Conservation (phyloP, 1,140 invertebrate species). For the Papilio polyxenes region DNA sequence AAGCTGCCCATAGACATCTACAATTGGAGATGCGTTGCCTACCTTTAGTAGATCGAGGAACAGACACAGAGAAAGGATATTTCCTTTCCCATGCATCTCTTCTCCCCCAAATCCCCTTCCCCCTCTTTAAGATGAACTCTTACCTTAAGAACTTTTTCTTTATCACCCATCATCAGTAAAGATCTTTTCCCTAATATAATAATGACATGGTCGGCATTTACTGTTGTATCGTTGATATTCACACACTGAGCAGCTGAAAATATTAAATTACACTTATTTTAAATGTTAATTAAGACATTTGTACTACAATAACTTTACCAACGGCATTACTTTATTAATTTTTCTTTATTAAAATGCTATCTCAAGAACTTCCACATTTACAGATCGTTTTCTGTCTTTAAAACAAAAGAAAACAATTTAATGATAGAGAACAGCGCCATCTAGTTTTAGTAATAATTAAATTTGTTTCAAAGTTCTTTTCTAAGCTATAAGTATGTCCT, state of each 20-base stretch:
- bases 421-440: not conserved
- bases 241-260: conserved; percentile 66
- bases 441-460: not conserved
- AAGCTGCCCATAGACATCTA: too few species aligned
- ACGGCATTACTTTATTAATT: not conserved
- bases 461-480: too few species aligned
- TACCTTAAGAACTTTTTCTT: conserved; percentile 59
- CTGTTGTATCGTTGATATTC: conserved; percentile 23
- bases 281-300: not conserved
- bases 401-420: not conserved
- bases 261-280: not conserved
- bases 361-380: not conserved
- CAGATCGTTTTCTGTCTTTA: not conserved
- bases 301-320: not conserved
- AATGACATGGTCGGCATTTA: conserved; percentile 51
- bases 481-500: too few species aligned
- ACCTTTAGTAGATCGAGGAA: too few species aligned
- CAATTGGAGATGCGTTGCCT: too few species aligned
- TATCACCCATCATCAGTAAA: conserved; percentile 48
- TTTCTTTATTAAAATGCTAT: too few species aligned
- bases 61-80: too few species aligned
- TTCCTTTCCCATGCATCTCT: too few species aligned
- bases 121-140: not conserved
- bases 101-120: too few species aligned
- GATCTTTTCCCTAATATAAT: conserved; percentile 66